Base-by-base conservation (phyloP, 2,113 vertebrate species). In the Seriola aureovittata region DNA sequence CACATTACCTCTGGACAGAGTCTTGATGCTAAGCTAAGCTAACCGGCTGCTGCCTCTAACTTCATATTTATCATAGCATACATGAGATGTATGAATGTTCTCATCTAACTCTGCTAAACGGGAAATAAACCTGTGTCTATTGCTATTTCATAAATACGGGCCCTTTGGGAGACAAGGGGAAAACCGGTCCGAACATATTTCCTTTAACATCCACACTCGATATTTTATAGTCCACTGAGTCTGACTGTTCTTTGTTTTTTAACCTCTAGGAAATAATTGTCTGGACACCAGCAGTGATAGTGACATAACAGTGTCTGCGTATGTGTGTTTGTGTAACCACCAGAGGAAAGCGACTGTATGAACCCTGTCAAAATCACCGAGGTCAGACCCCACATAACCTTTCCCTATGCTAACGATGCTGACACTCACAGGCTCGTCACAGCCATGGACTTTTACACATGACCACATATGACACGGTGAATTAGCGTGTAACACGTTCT, bases 301-400 rank as follows among this genome's bases (percentile, higher is more conserved):
- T 68, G 65, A 67, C 65, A 67, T 80, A 55, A 67, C 65, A 67
- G 34, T 36, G 34, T 38, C 3, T 70, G 34, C 42, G 16, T 57
- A 25, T 68, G 29, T 59, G 54, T 40, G 40, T 66, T 13, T 29
- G 42, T 66, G 29, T 36, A 38, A 40, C 59, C 29, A 9, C 36
- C 36, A 42, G n/a, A 13, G 54, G 36, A 55, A 42, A 59, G 36
- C 13, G 1, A 16, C 19, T 38, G 32, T 25, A 38, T 8, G 25
- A 73, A 55, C n/a, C 36, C 57, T 29, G 50, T 34, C 29, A 60
- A 5, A 57, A 19, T n/a, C 48, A 48, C 29, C 14, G 29, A 74
- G 38, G 64, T 74, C 75, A 79, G 54, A 29, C 52, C 57, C 50
- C n/a, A 74, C 50, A 52, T 64, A 21, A 12, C 13, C 23, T 11